A percentile compares a stretch with the other conserved stretches of the same genome.
These are phyloP conservation scores for Xylota sylvarum DNA, from an alignment of 2,888 invertebrate species.

Conservation along the genomic window DNA sequence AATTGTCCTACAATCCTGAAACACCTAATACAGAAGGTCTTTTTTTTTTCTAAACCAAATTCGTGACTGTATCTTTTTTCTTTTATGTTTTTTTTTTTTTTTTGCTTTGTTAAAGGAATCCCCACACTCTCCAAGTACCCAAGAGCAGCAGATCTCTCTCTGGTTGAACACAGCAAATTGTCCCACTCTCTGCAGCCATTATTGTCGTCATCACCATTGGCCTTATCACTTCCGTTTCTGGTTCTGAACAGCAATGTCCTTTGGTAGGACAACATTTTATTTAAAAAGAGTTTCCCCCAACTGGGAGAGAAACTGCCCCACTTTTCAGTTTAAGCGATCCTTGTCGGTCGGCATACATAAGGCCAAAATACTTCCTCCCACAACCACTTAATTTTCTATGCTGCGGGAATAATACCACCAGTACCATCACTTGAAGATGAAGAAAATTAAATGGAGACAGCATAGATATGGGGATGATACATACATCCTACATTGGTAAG, in stretches of 20 bases:
- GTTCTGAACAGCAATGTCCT: conserved; percentile 65
- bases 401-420: conserved; percentile 72
- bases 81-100: conserved; percentile 36
- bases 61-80: conserved; percentile 54
- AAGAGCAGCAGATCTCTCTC: conserved; percentile 33
- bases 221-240: conserved; percentile 75
- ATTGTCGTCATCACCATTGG: conserved; percentile 75
- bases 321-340: conserved; percentile 70
- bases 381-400: conserved; percentile 72
- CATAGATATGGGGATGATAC: conserved; percentile 72
- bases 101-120: conserved; percentile 56
- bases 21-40: conserved; percentile 55
- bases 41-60: conserved; percentile 54
- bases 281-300: conserved; percentile 63
- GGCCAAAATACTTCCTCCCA: conserved; percentile 74
- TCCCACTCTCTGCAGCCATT: conserved; percentile 65
- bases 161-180: conserved; percentile 61
- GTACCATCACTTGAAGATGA: conserved; percentile 73
- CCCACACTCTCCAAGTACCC: conserved; percentile 49
- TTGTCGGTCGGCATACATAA: conserved; percentile 66
- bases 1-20: conserved; percentile 72
- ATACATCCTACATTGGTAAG: conserved; percentile 53
- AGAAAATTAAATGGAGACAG: conserved; percentile 76
- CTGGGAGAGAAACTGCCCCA: conserved; percentile 63
- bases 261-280: conserved; percentile 65